A percentile compares a stretch with the other conserved stretches of the same genome.
Evolutionary conservation across 2,113 vertebrate genomes (phyloP).

Genomic region (Callipepla californica): DNA sequence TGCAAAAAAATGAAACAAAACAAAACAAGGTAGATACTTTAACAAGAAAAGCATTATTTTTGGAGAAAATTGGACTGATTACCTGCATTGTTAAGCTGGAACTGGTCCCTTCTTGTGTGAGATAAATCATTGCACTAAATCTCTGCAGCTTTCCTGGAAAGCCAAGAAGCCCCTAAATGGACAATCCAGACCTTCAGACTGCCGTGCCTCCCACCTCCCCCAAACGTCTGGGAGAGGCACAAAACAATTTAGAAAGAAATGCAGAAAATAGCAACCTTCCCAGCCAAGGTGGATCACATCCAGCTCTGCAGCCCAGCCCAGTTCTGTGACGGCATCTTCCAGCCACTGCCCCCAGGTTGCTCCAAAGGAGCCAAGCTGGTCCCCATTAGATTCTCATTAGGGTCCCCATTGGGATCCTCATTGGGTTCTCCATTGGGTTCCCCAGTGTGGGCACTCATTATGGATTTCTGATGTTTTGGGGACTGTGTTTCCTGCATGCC

Average conservation of each 20-base stretch:
- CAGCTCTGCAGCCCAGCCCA: neutral
- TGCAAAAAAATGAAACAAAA: neutral
- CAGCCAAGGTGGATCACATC: constrained; percentile 20
- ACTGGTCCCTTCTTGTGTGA: neutral
- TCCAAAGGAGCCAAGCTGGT: rapidly evolving
- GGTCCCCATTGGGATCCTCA: neutral
- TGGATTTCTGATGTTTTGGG: constrained; percentile 21
- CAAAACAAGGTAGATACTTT: neutral
- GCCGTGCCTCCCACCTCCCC: neutral
- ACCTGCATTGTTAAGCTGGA: neutral
- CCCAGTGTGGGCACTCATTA: neutral
- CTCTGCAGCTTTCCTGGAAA: neutral
- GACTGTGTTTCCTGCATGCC: constrained; percentile 75
- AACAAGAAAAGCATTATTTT: neutral
- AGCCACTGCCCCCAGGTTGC: neutral
- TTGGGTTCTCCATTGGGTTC: neutral
- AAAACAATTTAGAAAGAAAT: neutral
- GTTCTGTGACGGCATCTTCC: neutral
- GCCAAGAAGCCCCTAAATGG: constrained; percentile 37
- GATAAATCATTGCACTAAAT: constrained; percentile 8
- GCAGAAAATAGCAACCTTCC: constrained; percentile 29
- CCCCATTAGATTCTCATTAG: no score
- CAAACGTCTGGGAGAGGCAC: neutral
- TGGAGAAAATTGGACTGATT: neutral
- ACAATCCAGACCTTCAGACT: neutral